A percentile compares a stretch with the other conserved stretches of the same genome.
Evolutionary conservation across 1,140 invertebrate genomes (phyloP).

Genomic region (Helicoverpa zea): DNA sequence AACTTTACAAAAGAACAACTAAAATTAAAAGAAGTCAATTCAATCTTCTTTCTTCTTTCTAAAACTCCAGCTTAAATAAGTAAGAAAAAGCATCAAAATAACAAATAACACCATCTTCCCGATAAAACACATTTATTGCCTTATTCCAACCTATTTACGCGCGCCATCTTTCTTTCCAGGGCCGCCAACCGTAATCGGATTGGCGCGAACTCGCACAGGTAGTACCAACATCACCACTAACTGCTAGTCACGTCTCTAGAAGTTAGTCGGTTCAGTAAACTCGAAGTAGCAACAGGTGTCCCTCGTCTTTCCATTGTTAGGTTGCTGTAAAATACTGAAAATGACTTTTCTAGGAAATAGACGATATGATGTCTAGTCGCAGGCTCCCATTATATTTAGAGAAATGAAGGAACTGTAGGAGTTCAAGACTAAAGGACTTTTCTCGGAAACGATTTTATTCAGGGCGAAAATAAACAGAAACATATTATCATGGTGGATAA

Average conservation of each 20-base stretch:
- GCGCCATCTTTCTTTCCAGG: background rate
- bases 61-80: background rate
- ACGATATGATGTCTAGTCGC: background rate
- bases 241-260: background rate
- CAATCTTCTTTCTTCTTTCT: too few species aligned
- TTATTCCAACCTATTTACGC: slow-evolving; percentile 24
- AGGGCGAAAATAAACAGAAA: too few species aligned
- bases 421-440: too few species aligned
- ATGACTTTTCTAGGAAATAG: background rate
- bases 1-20: too few species aligned
- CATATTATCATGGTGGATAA: too few species aligned
- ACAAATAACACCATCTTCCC: background rate
- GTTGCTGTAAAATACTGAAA: background rate
- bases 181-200: slow-evolving; percentile 29
- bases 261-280: slow-evolving; percentile 12
- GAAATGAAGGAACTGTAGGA: too few species aligned
- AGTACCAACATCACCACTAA: slow-evolving; percentile 19
- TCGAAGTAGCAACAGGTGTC: slow-evolving; percentile 10
- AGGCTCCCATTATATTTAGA: background rate
- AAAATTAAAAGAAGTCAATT: too few species aligned
- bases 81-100: background rate
- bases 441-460: too few species aligned
- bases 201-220: slow-evolving; percentile 12
- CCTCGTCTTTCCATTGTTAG: background rate
- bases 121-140: background rate